A percentile compares a stretch with the other conserved stretches of the same genome.
Conservation (phyloP, 2,797 vertebrate genomes). For the Remorina albescens region DNA sequence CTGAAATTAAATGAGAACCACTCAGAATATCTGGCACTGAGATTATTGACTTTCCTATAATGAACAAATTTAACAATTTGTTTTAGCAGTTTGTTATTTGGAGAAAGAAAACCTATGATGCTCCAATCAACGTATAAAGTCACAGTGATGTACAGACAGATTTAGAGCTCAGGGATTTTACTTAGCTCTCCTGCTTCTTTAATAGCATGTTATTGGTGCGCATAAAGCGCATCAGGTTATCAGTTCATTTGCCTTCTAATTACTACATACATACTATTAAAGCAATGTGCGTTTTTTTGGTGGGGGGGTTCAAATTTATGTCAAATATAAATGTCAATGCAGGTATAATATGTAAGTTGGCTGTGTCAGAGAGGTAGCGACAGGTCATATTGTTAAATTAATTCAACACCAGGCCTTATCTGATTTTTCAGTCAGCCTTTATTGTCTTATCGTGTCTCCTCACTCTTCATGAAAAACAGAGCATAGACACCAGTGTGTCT, state of each 20-base stretch:
- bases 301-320: no score
- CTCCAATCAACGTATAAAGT: not conserved
- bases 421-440: constrained; percentile 23
- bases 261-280: no score
- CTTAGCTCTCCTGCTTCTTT: not conserved
- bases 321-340: no score
- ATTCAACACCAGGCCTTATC: constrained; percentile 9
- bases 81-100: no score
- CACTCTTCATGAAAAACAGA: not conserved
- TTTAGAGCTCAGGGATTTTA: not conserved
- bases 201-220: not conserved
- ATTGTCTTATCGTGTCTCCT: constrained; percentile 38
- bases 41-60: no score
- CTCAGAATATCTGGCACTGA: not conserved
- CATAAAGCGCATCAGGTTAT: no score
- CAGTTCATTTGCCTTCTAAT: no score
- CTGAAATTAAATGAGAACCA: constrained; percentile 58
- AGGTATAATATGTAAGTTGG: not conserved
- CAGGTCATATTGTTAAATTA: not conserved
- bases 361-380: not conserved
- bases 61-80: not conserved
- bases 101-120: no score
- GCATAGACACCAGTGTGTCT: no score
- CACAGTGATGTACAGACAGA: not conserved
- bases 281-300: not conserved